Evolutionary conservation across 2,797 vertebrate species (phyloP).

Genomic region (Atherinosoma microstoma): DNA sequence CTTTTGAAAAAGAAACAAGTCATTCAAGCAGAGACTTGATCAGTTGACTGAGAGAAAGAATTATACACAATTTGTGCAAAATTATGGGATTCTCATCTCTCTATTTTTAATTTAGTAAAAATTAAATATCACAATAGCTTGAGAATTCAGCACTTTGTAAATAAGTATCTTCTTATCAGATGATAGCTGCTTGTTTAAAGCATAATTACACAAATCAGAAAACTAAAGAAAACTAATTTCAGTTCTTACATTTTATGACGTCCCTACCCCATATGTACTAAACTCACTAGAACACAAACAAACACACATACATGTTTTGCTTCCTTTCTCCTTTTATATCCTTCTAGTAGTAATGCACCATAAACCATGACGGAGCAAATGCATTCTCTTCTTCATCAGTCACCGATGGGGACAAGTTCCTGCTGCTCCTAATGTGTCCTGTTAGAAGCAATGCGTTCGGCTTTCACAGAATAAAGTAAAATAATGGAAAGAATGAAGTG

Average conservation of each 20-base stretch:
- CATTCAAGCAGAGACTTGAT: slow-evolving; percentile 31
- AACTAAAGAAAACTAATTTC: slow-evolving; percentile 27
- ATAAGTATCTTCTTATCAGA: slow-evolving; percentile 3
- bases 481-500: neutral
- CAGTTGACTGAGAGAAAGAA: slow-evolving; percentile 32
- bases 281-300: slow-evolving; percentile 5
- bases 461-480: slow-evolving; percentile 13
- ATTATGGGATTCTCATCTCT: neutral
- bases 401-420: slow-evolving; percentile 15
- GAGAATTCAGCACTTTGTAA: slow-evolving; percentile 16
- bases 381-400: slow-evolving; percentile 15
- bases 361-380: slow-evolving; percentile 23
- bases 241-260: slow-evolving; percentile 30
- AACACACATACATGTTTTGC: neutral
- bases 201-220: slow-evolving; percentile 48
- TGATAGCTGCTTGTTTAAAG: slow-evolving; percentile 16
- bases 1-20: slow-evolving; percentile 21
- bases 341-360: slow-evolving; percentile 15
- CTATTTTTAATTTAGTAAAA: neutral
- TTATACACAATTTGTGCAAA: slow-evolving; percentile 5
- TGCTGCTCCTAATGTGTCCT: slow-evolving; percentile 5
- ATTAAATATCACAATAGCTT: slow-evolving; percentile 9
- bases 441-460: neutral
- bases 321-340: neutral
- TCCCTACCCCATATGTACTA: slow-evolving; percentile 1